phyloP scores from a whole-genome alignment of 2,113 vertebrate species.

The Saguinus imperator region DNA sequence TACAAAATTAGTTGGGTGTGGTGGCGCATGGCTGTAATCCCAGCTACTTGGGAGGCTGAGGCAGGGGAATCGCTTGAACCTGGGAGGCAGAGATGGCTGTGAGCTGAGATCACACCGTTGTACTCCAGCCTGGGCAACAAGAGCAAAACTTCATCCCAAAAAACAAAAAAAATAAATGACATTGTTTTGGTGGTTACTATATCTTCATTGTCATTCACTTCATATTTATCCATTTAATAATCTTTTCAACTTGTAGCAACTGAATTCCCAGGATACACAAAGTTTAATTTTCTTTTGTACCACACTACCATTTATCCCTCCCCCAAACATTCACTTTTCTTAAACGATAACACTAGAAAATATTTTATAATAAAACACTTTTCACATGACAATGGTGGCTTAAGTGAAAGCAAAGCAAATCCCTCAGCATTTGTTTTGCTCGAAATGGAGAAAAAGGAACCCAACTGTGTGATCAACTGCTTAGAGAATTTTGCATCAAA shows the following conservation, averaged over 20 bases:
- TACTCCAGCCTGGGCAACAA: too few species aligned
- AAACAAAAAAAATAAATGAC: background rate
- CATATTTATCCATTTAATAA: background rate
- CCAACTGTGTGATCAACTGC: background rate
- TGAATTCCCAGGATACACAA: accelerated
- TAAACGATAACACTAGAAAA: background rate
- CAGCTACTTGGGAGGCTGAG: too few species aligned
- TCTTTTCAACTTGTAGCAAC: accelerated
- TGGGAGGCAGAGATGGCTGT: too few species aligned
- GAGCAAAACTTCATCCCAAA: too few species aligned
- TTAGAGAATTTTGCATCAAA: background rate
- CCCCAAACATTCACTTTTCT: background rate
- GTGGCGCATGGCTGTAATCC: too few species aligned
- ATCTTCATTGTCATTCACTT: accelerated
- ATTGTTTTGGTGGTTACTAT: background rate
- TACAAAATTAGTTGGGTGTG: too few species aligned
- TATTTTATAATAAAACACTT: background rate
- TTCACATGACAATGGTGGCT: too few species aligned
- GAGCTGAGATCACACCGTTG: too few species aligned
- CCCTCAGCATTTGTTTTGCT: background rate
- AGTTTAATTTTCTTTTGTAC: background rate
- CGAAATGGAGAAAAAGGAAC: background rate
- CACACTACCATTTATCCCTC: background rate
- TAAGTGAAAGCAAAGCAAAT: background rate
- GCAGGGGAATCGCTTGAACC: too few species aligned